Evolutionary conservation across 2,113 vertebrate genomes (phyloP), one percentile per base, ranked within the genome.

Genomic region (Sturnus vulgaris): DNA sequence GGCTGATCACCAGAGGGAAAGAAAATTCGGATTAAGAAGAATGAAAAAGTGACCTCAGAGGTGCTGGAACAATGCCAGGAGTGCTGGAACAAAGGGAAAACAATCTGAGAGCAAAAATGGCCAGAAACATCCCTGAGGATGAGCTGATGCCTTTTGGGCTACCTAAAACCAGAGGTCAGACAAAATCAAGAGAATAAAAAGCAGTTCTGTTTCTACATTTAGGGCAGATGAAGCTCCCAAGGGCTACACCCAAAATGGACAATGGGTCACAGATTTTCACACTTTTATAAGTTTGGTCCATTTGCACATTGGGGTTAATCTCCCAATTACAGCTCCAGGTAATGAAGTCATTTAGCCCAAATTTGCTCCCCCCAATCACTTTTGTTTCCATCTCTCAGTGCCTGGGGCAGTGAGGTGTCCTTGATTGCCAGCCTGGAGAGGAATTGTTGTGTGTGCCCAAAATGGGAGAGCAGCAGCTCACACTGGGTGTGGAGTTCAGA

Each of bases 61-160:
- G 72, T 42, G 66, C 95, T 97, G 97, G 94, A 86, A 79, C 52
- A 50, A 27, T 42, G 53, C 92, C 96, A 96, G 85, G 55, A 75
- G 65, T 59, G 19, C 78, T 49, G 92, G 77, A 86, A 92, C 83
- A 65, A 86, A 50, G 77, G 88, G 85, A 96, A 86, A 89, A 91
- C 18, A 53, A 81, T 72, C 47, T 40, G 77, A 42, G 75, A 75
- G 23, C 47, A 64, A 55, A 53, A 88, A 92, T 56, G 84, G 88
- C 95, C 92, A 30, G 31, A 82, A 92, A 80, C 39, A 66, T 84
- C 95, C 76, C 1, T 7, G 35, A 52, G 66, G 37, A 60, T 52
- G 46, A 69, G 46, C 46, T 77, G 73, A 6, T 21, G 35, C 31
- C 47, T 53, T 16, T 28, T 22, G 4, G 9, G 39, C 14, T 28